These are phyloP conservation scores for Trididemnum miniatum DNA, from an alignment of 23 tunicate species.

Conservation along the genomic window DNA sequence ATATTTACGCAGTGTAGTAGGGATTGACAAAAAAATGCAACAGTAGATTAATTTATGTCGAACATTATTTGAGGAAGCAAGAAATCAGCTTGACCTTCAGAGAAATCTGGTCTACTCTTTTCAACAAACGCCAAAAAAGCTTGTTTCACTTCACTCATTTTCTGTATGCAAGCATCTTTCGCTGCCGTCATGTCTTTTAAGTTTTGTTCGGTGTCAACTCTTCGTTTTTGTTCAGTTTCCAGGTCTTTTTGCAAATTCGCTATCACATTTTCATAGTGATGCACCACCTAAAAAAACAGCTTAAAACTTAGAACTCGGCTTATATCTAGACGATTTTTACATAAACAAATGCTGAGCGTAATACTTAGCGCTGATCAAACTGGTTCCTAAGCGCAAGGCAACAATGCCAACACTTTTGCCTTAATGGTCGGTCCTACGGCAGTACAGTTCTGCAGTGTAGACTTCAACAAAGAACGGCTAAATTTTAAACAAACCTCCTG, in stretches of 20 bases:
- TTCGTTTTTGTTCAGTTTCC: slow-evolving; percentile 5
- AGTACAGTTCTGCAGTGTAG: no score
- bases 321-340: no score
- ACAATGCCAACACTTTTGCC: no score
- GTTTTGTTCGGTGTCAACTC: slow-evolving; percentile 23
- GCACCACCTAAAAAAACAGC: slow-evolving; percentile 14
- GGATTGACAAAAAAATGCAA: no score
- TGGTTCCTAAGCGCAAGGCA: no score
- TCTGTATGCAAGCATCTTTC: slow-evolving; percentile 41
- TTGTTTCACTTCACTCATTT: slow-evolving; percentile 33
- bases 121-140: slow-evolving; percentile 62
- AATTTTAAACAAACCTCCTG: no score
- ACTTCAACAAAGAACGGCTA: no score
- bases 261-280: background rate
- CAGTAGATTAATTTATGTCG: no score
- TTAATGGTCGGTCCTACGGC: no score
- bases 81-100: slow-evolving; percentile 65
- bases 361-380: no score
- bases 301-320: background rate
- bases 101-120: slow-evolving; percentile 73
- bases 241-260: slow-evolving; percentile 6
- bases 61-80: slow-evolving; percentile 44
- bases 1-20: no score
- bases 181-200: slow-evolving; percentile 31
- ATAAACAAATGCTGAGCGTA: no score